Conservation (phyloP, 1,140 invertebrate species). For the Sminthurides bifidus region DNA sequence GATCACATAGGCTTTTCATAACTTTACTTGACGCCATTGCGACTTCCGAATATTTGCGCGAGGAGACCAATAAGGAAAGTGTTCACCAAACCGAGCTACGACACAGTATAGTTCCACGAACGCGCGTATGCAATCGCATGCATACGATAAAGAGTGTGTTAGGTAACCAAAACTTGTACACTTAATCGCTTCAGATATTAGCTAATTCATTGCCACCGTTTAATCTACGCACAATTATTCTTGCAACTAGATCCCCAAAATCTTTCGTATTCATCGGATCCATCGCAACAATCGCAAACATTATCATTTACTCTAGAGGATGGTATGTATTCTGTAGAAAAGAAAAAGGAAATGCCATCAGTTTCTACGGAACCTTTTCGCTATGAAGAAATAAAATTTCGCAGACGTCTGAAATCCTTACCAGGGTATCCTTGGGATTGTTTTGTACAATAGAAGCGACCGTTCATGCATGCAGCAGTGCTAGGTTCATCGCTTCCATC, state of each 20-base stretch:
- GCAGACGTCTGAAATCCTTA: constrained; percentile 1
- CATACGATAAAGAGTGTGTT: too few species aligned
- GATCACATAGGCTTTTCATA: too few species aligned
- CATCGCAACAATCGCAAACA: constrained; percentile 29
- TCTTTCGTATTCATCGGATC: constrained; percentile 23
- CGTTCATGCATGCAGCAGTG: constrained; percentile 33
- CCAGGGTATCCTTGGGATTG: constrained; percentile 13
- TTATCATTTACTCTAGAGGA: constrained; percentile 27
- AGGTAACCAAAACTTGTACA: too few species aligned
- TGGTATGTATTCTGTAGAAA: constrained; percentile 25
- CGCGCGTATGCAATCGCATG: too few species aligned
- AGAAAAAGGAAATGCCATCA: background rate
- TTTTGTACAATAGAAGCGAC: constrained; percentile 26
- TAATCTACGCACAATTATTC: too few species aligned
- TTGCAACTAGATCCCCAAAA: background rate
- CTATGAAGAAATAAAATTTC: background rate
- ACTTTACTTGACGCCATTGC: too few species aligned
- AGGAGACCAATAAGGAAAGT: too few species aligned
- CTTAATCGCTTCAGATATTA: too few species aligned
- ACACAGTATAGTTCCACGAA: too few species aligned
- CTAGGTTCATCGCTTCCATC: constrained; percentile 33
- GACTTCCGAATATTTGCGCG: too few species aligned
- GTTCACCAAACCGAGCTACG: too few species aligned
- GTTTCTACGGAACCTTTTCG: background rate
- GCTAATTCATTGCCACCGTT: too few species aligned